Evolutionary conservation across 1,140 invertebrate species (phyloP).

Genomic region (Dendroctonus valens): DNA sequence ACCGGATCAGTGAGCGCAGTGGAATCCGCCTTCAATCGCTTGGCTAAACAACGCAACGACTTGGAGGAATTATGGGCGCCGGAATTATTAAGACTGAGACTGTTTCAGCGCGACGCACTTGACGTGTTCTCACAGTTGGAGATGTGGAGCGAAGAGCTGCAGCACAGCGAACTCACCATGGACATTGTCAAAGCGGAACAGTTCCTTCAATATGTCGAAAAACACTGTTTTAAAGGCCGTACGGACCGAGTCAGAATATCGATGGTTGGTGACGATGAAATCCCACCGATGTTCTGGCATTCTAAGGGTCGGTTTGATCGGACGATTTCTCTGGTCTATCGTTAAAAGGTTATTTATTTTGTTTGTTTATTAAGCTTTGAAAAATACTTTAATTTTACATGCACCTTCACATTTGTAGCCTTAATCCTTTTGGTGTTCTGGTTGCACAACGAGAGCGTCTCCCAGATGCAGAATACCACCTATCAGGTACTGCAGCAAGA

Average conservation of each 20-base stretch:
- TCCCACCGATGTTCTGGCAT: no score
- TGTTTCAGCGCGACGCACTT: conserved; percentile 94
- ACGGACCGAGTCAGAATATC: no score
- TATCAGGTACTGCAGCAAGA: conserved; percentile 88
- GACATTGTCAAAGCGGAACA: conserved; percentile 85
- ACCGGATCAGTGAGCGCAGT: conserved; percentile 73
- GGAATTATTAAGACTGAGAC: conserved; percentile 84
- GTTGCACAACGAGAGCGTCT: conserved; percentile 88
- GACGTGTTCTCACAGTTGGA: conserved; percentile 90
- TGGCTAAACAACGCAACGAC: conserved; percentile 83
- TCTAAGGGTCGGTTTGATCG: no score
- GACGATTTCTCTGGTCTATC: no score
- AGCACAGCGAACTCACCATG: conserved; percentile 74
- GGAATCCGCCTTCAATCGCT: conserved; percentile 82
- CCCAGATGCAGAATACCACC: conserved; percentile 91
- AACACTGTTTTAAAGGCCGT: not conserved
- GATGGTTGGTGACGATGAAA: no score
- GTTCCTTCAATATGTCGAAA: conserved; percentile 58
- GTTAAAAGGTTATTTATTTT: no score
- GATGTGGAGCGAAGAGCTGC: conserved; percentile 90
- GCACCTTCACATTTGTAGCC: not conserved
- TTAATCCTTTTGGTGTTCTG: conserved; percentile 7
- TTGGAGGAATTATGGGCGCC: conserved; percentile 90
- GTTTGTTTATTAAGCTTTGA: no score
- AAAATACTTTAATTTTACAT: no score